These are phyloP conservation scores for Streptopelia turtur DNA, from an alignment of 2,797 vertebrate genomes.

Conservation along the genomic window DNA sequence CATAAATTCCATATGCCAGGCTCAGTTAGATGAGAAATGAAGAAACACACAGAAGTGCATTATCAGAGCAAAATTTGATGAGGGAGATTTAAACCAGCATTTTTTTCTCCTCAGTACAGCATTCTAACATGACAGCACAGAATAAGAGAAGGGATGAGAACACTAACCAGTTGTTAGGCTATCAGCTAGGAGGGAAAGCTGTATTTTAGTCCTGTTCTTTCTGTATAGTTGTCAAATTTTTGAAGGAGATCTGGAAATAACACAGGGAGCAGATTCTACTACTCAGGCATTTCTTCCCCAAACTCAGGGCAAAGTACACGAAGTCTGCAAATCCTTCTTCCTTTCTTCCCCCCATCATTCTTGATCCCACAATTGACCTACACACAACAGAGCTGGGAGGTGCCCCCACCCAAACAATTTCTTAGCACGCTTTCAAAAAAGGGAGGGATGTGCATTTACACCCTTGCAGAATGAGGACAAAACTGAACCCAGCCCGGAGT, in stretches of 20 bases:
- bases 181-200: background rate
- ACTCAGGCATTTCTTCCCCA: background rate
- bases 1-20: rapidly evolving
- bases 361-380: background rate
- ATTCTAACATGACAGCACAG: background rate
- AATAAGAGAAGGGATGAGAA: background rate
- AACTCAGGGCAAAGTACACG: background rate
- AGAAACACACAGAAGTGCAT: background rate
- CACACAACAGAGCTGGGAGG: background rate
- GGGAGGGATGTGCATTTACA: background rate
- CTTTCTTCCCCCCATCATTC: background rate
- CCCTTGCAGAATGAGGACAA: background rate
- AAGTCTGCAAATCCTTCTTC: background rate
- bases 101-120: background rate
- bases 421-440: background rate
- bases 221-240: background rate
- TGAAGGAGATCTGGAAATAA: background rate
- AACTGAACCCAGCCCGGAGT: background rate
- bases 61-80: background rate
- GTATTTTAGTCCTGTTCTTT: background rate
- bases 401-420: background rate
- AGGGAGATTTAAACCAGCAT: background rate
- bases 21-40: background rate
- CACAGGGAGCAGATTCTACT: rapidly evolving
- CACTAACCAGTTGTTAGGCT: background rate